A percentile compares a stretch with the other conserved stretches of the same genome.
Conservation (phyloP, 2,888 invertebrate genomes). For the Chloroclystis v-ata region DNA sequence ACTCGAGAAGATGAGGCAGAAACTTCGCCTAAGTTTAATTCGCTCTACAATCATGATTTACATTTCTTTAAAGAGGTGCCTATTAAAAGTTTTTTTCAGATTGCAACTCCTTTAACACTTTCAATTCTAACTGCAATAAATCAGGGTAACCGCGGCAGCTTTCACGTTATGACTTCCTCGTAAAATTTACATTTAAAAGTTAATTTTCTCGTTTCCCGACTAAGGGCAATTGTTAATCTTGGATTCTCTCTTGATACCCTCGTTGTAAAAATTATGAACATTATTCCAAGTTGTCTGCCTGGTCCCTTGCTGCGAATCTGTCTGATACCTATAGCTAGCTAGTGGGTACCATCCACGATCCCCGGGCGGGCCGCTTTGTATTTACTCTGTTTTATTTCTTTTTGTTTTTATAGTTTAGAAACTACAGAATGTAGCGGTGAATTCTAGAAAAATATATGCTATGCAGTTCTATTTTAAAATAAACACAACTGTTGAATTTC, state of each 20-base stretch:
- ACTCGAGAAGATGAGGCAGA: conserved; percentile 62
- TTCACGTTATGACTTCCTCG: conserved; percentile 76
- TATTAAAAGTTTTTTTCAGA: conserved; percentile 77
- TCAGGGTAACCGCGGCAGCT: conserved; percentile 74
- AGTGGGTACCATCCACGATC: conserved; percentile 10
- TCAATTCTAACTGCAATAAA: conserved; percentile 75
- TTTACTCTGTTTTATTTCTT: conserved; percentile 15
- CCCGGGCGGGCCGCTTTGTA: conserved; percentile 12
- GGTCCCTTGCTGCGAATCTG: conserved; percentile 19
- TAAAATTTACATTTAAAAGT: conserved; percentile 78
- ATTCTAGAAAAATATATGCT: too few relatives aligned
- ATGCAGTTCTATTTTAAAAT: not conserved
- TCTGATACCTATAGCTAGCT: conserved; percentile 3
- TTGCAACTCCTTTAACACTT: conserved; percentile 77
- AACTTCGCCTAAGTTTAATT: conserved; percentile 65
- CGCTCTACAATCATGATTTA: conserved; percentile 69
- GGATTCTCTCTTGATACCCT: conserved; percentile 53
- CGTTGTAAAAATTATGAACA: conserved; percentile 53
- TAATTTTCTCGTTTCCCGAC: conserved; percentile 69
- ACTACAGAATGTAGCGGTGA: not conserved
- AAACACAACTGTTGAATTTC: too few relatives aligned
- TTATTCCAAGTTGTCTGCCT: conserved; percentile 40
- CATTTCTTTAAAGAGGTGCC: conserved; percentile 75
- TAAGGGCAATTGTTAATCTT: conserved; percentile 73
- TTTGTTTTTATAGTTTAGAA: conserved; percentile 11